A percentile compares a stretch with the other conserved stretches of the same genome.
These are phyloP conservation scores for Physocephala rufipes DNA, from an alignment of 2,888 invertebrate genomes.

Conservation along the genomic window DNA sequence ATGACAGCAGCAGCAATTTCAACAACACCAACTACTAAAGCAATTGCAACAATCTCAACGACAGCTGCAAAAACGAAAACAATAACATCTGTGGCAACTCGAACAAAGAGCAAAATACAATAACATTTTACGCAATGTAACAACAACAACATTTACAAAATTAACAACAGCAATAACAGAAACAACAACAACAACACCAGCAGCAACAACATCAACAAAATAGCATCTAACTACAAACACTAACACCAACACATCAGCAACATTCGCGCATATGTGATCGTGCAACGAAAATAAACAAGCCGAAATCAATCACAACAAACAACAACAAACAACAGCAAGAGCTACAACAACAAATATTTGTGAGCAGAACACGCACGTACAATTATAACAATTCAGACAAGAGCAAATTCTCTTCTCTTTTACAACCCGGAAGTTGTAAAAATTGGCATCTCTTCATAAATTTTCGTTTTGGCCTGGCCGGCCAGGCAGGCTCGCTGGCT, in stretches of 20 bases:
- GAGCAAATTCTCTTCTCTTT: slow-evolving; percentile 24
- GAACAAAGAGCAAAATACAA: too few species aligned
- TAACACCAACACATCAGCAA: too few species aligned
- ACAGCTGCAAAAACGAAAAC: background rate
- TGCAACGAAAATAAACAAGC: too few species aligned
- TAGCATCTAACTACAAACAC: too few species aligned
- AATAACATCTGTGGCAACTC: background rate
- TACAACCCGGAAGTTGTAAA: slow-evolving; percentile 26
- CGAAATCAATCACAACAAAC: background rate
- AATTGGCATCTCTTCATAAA: slow-evolving; percentile 27
- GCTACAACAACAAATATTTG: too few species aligned
- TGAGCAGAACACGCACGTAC: background rate
- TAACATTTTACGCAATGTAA: too few species aligned
- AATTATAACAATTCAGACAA: slow-evolving; percentile 24
- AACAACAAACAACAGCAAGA: background rate
- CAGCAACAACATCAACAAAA: background rate
- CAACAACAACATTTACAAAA: background rate
- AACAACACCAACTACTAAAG: background rate
- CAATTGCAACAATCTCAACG: background rate
- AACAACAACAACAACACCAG: background rate
- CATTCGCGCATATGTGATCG: too few species aligned
- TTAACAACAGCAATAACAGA: background rate
- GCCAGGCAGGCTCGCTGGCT: background rate
- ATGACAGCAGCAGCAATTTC: background rate
- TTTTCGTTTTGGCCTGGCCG: background rate